Base-by-base conservation (phyloP, 2,888 invertebrate genomes). In the Dasysyrphus tricinctus region DNA sequence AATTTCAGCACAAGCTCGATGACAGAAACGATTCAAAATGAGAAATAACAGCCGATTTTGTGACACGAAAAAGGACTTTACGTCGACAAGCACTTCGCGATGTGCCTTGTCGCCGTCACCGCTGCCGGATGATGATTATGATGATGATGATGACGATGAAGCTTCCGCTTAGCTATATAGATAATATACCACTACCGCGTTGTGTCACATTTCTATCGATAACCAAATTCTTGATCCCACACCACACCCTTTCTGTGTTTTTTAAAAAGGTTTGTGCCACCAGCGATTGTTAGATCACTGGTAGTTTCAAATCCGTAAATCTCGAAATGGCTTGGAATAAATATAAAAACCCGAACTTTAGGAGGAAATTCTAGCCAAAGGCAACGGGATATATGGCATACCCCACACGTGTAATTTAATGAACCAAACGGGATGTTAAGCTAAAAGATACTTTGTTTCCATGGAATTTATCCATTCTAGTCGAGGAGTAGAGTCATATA, bases 11-110 rank as follows among this genome's bases (percentile, higher is more conserved):
- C 72, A 79, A 80, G 61, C 72, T 54, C 83, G 83, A 73, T 80
- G 87, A 87, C 87, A 87, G 79, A 83, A 83, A 57, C 87, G 79
- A 83, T 87, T 76, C 87, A 72, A 80, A 86, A 87, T 87, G 87
- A 87, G 78, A 83, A 83, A 87, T 87, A 83, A 87, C 83, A 87
- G 83, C 57, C 83, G 80, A 83, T 87, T 87, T 73, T 47, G 83
- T 80, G 83, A 87, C 83, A 87, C 73, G 87, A 73, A 87, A 87
- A 87, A 83, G 87, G 87, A 87, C 83, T 87, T 61, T 83, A 73
- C 79, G 83, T 63, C 65, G 77, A 74, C 82, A 82, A 65, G 34
- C 34, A 67, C n/a, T 70, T 37, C 61, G 34, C 57, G 51, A 56
- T 57, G 61, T 56, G 67, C n/a, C 67, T 12, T 19, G 39, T 7